Percentiles rank a stretch among this genome's conserved stretches.
Conservation (phyloP, 2,888 invertebrate genomes). For the Dinocampus coccinellae region DNA sequence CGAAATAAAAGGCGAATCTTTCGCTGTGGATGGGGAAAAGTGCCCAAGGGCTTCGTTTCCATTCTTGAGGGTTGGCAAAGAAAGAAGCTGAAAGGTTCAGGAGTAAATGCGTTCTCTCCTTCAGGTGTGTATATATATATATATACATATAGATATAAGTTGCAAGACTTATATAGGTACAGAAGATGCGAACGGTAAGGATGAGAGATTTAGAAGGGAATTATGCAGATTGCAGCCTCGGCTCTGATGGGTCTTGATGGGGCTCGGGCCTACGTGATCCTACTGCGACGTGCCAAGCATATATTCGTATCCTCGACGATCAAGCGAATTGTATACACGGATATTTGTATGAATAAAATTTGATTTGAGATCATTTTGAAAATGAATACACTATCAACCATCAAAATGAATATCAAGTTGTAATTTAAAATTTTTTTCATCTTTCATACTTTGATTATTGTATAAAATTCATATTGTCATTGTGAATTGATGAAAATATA, state of each 20-base stretch:
- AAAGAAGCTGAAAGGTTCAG: slow-evolving; percentile 8
- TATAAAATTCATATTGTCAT: background rate
- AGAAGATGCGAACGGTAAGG: slow-evolving; percentile 47
- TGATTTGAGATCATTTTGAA: background rate
- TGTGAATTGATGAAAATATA: background rate
- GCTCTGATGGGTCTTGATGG: slow-evolving; percentile 63
- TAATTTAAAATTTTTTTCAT: no score
- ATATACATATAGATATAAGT: background rate
- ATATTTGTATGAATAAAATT: background rate
- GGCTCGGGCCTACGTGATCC: slow-evolving; percentile 54
- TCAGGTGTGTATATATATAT: background rate
- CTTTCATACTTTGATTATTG: background rate
- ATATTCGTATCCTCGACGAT: slow-evolving; percentile 43
- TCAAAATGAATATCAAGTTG: background rate
- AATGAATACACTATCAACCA: background rate
- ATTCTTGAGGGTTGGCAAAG: background rate
- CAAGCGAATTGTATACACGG: background rate
- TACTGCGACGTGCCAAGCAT: slow-evolving; percentile 56
- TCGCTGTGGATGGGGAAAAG: slow-evolving; percentile 18
- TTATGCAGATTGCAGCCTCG: slow-evolving; percentile 69
- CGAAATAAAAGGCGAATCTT: slow-evolving; percentile 29
- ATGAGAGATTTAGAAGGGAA: slow-evolving; percentile 62
- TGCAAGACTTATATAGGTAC: background rate
- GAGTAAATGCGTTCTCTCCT: background rate
- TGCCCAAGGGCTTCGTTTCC: background rate